Conservation (phyloP, 2,113 vertebrate genomes). For the Reinhardtius hippoglossoides region DNA sequence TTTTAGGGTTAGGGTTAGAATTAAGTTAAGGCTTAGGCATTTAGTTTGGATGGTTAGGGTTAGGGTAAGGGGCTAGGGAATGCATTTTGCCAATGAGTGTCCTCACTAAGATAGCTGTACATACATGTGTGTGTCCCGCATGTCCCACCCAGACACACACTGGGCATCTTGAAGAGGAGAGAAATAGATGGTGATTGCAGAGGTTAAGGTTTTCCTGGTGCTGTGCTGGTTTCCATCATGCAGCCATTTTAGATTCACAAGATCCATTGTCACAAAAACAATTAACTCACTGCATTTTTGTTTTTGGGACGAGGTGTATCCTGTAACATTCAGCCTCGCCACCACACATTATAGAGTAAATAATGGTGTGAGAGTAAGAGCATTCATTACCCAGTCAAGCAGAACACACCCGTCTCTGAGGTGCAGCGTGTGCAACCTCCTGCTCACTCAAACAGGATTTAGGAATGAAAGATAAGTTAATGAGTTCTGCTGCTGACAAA, state of each 20-base stretch:
- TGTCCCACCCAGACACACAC: no score
- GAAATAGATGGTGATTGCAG: conserved; percentile 36
- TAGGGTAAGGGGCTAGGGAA: no score
- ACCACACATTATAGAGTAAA: conserved; percentile 65
- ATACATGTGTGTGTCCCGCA: no score
- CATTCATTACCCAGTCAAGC: conserved; percentile 68
- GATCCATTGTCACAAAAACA: conserved; percentile 61
- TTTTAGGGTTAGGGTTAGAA: no score
- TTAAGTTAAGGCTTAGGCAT: no score
- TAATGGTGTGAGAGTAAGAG: conserved; percentile 46
- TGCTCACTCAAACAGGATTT: conserved; percentile 60
- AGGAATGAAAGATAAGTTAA: conserved; percentile 72
- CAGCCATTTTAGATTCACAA: conserved; percentile 45
- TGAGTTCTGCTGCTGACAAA: conserved; percentile 65
- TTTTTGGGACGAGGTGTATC: conserved; percentile 53
- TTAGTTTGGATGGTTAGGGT: no score
- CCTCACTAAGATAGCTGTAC: no score
- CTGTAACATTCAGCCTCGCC: conserved; percentile 45
- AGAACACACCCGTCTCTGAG: conserved; percentile 37
- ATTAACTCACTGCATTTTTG: conserved; percentile 22
- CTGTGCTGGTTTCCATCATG: conserved; percentile 43
- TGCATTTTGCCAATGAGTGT: no score
- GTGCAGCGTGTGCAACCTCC: conserved; percentile 50
- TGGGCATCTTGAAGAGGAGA: background rate
- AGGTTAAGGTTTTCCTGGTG: conserved; percentile 34